Percentiles rank a stretch among this genome's conserved stretches.
Evolutionary conservation across 2,113 vertebrate species (phyloP).

Genomic region (Turdus rufiventris): DNA sequence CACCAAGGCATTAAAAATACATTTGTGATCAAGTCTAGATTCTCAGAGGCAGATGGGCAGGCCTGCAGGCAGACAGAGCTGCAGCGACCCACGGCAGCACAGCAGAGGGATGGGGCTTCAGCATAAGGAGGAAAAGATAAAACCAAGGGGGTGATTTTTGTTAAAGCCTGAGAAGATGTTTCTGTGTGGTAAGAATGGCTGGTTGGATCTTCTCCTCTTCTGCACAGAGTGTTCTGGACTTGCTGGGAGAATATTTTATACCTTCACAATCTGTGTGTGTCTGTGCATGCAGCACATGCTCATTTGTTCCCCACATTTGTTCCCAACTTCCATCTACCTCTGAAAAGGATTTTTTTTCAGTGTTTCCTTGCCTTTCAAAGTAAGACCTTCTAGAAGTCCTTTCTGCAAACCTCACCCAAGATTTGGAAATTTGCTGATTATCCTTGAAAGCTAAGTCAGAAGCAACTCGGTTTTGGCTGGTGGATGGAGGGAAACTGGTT

Average conservation of each 20-base stretch:
- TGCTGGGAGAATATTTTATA: background rate
- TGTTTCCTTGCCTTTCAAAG: background rate
- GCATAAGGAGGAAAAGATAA: background rate
- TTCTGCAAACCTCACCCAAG: background rate
- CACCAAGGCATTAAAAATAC: constrained; percentile 33
- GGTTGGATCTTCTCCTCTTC: background rate
- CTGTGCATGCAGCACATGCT: background rate
- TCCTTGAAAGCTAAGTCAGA: background rate
- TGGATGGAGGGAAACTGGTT: background rate
- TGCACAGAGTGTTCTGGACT: background rate
- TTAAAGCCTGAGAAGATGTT: background rate
- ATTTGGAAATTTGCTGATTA: background rate
- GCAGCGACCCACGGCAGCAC: background rate
- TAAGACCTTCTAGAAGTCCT: background rate
- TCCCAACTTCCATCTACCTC: background rate
- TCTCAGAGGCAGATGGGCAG: constrained; percentile 39
- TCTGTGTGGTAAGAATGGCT: background rate
- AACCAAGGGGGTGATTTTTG: background rate
- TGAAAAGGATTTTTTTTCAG: background rate
- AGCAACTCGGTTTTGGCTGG: background rate
- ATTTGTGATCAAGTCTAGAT: constrained; percentile 41
- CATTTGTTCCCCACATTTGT: background rate
- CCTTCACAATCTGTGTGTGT: background rate
- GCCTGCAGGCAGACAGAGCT: constrained; percentile 8
- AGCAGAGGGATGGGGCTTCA: background rate